These are phyloP conservation scores for Spinus pinus DNA, from an alignment of 2,797 vertebrate genomes.

Conservation along the genomic window DNA sequence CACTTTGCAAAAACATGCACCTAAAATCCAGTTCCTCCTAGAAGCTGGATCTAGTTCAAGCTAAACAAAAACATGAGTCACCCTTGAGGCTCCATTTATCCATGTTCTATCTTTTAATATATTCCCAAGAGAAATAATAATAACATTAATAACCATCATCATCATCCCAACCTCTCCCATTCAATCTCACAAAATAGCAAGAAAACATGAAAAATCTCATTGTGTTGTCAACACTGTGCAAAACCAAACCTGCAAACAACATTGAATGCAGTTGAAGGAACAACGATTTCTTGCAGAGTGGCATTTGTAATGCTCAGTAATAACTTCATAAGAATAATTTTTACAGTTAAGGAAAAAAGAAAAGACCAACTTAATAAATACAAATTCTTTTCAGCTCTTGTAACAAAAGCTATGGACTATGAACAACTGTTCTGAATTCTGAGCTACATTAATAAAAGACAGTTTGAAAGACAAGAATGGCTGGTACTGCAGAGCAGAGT, in stretches of 20 bases:
- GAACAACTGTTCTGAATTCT: conserved; percentile 3
- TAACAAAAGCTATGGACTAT: not conserved
- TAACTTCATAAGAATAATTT: not conserved
- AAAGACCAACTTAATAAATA: not conserved
- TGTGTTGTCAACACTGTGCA: not conserved
- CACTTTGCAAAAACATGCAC: conserved; percentile 5
- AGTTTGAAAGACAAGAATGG: not conserved
- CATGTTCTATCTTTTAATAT: conserved; percentile 23
- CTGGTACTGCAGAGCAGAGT: not conserved
- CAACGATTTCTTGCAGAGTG: not conserved
- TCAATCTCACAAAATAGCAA: not conserved
- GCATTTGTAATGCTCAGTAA: not conserved
- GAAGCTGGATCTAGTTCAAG: conserved; percentile 36
- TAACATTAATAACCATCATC: not conserved
- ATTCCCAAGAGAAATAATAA: conserved; percentile 29
- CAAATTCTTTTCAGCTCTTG: not conserved
- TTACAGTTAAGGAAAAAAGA: not conserved
- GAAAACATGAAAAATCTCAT: not conserved
- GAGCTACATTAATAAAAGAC: not conserved
- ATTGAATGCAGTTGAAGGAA: not conserved
- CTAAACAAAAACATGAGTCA: conserved; percentile 57
- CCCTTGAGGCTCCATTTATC: conserved; percentile 22
- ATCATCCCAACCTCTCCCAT: not conserved
- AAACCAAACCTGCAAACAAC: not conserved
- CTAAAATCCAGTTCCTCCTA: conserved; percentile 29